A percentile compares a stretch with the other conserved stretches of the same genome.
These are phyloP conservation scores for Sarotherodon lohbergeri DNA, from an alignment of 2,113 vertebrate genomes.

Conservation along the genomic window DNA sequence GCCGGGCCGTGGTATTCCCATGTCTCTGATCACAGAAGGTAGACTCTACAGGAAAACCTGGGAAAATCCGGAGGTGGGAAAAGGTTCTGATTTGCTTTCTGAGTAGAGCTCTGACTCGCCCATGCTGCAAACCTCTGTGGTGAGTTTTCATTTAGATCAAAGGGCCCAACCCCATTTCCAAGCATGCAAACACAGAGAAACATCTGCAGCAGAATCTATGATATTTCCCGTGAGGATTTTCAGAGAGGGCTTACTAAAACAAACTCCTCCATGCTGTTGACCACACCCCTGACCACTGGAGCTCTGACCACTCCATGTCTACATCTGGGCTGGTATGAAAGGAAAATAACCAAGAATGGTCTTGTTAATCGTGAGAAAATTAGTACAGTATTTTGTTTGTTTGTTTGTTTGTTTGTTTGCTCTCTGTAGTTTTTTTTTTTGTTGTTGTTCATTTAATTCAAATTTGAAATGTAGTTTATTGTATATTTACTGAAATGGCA, in stretches of 20 bases:
- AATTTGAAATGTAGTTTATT: not conserved
- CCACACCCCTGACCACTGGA: slow-evolving; percentile 54
- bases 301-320: slow-evolving; percentile 36
- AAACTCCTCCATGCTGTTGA: slow-evolving; percentile 27
- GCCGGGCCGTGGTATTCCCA: slow-evolving; percentile 43
- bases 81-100: slow-evolving; percentile 8
- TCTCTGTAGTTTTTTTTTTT: not conserved
- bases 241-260: slow-evolving; percentile 54
- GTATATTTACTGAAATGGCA: not conserved
- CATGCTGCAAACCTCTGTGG: slow-evolving; percentile 45
- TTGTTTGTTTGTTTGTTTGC: no score
- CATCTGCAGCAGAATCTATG: slow-evolving; percentile 53
- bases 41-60: slow-evolving; percentile 52
- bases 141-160: slow-evolving; percentile 61
- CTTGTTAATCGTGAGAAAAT: slow-evolving; percentile 23
- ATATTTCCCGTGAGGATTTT: slow-evolving; percentile 50
- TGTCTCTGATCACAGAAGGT: slow-evolving; percentile 57
- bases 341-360: not conserved
- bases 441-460: not conserved
- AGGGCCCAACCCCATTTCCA: slow-evolving; percentile 58
- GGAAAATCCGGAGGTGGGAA: slow-evolving; percentile 48
- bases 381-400: not conserved
- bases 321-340: slow-evolving; percentile 33
- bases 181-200: slow-evolving; percentile 53
- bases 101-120: slow-evolving; percentile 4